Conservation (phyloP, 92 coral and sea anemone species). For the Parazoanthus atlanticus region DNA sequence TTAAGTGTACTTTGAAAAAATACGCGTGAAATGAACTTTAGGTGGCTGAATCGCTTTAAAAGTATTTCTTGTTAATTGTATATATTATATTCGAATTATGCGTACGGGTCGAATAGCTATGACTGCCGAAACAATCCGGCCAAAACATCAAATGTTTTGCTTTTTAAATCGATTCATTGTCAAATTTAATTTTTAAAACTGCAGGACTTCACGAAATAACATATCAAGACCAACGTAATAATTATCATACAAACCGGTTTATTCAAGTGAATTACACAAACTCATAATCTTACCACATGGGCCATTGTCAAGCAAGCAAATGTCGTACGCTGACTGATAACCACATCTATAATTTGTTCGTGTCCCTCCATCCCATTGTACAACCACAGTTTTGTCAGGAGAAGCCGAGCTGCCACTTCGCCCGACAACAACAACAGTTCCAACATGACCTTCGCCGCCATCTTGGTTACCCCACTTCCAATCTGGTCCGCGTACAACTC, state of each 20-base stretch:
- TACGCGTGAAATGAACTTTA: too few relatives aligned
- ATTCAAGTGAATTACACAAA: not conserved
- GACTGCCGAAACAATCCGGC: not conserved
- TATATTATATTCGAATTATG: not conserved
- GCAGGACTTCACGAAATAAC: not conserved
- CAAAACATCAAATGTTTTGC: not conserved
- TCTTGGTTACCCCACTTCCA: conserved; percentile 94
- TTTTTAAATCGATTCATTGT: not conserved
- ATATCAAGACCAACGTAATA: not conserved
- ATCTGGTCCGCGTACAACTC: conserved; percentile 85
- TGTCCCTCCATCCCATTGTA: conserved; percentile 90
- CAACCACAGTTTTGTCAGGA: conserved; percentile 88
- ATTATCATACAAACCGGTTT: not conserved
- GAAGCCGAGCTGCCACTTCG: conserved; percentile 73
- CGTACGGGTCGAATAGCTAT: too few relatives aligned
- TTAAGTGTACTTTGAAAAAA: too few relatives aligned
- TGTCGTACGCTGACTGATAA: conserved; percentile 76
- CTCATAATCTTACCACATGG: conserved; percentile 66
- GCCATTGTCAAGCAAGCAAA: conserved; percentile 77
- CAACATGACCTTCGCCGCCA: conserved; percentile 94
- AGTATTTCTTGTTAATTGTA: not conserved
- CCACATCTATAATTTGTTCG: conserved; percentile 92
- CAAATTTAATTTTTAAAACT: too few relatives aligned
- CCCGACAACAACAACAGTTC: conserved; percentile 85
- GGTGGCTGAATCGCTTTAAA: not conserved